Base-by-base conservation (phyloP, 2,113 vertebrate genomes). In the Anarhynchus alexandrinus region DNA sequence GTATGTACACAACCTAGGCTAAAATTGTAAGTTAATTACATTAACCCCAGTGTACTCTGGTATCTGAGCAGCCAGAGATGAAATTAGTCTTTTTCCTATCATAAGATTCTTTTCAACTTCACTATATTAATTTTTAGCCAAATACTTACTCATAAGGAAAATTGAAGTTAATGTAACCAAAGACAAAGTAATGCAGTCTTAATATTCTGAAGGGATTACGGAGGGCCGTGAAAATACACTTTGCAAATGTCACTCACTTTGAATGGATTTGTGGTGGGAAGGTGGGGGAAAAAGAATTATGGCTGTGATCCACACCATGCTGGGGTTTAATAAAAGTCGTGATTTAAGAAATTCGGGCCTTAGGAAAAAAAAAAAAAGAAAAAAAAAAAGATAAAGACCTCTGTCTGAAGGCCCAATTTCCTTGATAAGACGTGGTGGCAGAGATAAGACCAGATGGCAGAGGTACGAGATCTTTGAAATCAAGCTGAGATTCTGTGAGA, bases 101-200 rank as follows among this genome's bases (percentile, higher is more conserved):
- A 78, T 96, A 96, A 98, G 98, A 98, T 97, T 97, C 97, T 98
- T 98, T 97, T 98, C 97, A 97, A 98, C 97, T 97, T 97, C 98
- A 97, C 96, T 98, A 98, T 98, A 98, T 98, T 98, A 98, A 98
- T 98, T 98, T 98, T 98, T 98, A 98, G 98, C 98, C 98, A 98
- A 98, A 98, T 98, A 98, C 97, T 97, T 98, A 98, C 98, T 98
- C 98, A 97, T 98, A 97, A 98, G 98, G 98, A 98, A 98, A 98
- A 98, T 96, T 97, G 98, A 98, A 98, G 98, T 97, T 97, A 98
- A 98, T 98, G 98, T 98, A 98, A 97, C 98, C 98, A 97, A 97
- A 98, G 98, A 98, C 97, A 97, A 98, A 98, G 98, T 97, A 97
- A 98, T 90, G 97, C 94, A 88, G 97, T 96, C 97, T 98, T 98